Base-by-base conservation (phyloP, 2,888 invertebrate genomes). In the Chloromyia formosa region DNA sequence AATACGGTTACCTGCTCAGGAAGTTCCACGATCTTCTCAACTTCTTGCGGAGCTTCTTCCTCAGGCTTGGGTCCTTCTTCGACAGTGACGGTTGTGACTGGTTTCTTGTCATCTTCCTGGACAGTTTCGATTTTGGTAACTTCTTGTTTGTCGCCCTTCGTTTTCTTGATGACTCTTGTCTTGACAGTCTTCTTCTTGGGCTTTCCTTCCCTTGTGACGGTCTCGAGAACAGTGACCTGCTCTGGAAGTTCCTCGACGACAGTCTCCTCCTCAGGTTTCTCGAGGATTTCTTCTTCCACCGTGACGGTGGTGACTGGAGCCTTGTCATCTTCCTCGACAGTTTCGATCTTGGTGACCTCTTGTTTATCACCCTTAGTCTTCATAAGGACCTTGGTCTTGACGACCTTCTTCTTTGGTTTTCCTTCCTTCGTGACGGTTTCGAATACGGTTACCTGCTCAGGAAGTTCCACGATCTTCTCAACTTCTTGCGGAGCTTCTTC, bases 311-410 rank as follows among this genome's bases (percentile, higher is more conserved):
- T 84, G 77, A 83, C 80, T 3, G 86, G 86, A 77, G 82, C 79
- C 76, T 84, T 82, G 16, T 82, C 84, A 77, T 84, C 86, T 79
- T 85, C 83, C 75, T 82, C 82, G 18, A 84, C 81, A 10, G 85
- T 85, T n/a, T 83, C 79, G 54, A 86, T 84, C 80, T 84, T 82
- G 1, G 84, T 86, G 22, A 84, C 79, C 79, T 86, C 83, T 58
- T 84, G 80, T 35, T 35, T 35, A 7, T 35, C 27, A 35, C 27
- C 27, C 27, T 35, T 35, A 7, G 27, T 35, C 7, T 35, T 35
- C 27, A 4, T 35, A 7, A 35, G 27, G 27, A 35, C 27, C 27
- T 35, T 35, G 27, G 27, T 84, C 69, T 82, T 83, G n/a, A 81
- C 80, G 16, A 81, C 80, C 79, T 81, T 82, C 79, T 84, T 80